Evolutionary conservation across 2,113 vertebrate species (phyloP), one percentile per base, ranked within the genome.

Genomic region (Colistium nudipinnis): DNA sequence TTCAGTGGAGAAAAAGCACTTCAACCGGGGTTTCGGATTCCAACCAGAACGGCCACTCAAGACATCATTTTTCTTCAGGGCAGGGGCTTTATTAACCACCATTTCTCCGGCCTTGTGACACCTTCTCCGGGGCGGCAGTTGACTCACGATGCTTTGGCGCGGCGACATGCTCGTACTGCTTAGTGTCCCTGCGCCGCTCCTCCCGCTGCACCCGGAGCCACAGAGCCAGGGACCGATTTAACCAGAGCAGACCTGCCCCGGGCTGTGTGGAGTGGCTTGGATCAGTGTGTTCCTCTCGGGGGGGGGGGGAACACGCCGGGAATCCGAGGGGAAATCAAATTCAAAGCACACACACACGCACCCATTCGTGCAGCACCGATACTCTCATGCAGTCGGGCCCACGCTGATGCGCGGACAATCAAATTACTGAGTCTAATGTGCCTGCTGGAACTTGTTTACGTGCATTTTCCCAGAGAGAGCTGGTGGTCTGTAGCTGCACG

Each of bases 81-180:
- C 6, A 45, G 41, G 17, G 20, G 36, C 17, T 61, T 45, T 20
- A 55, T 65, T 4, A 22, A 65, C 73, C 44, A 52, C 4, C 55
- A 28, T 71, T 27, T 27, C 68, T 62, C 51, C 17, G n/a, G 28
- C 25, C 28, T n/a, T 14, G 19, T 63, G 57, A n/a, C 55, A 59
- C 48, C 36, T 64, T 22, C 45, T 69, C 39, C n/a, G 36, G n/a
- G 39, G 35, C 74, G 78, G 69, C 19, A n/a, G 68, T 64, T 73
- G 74, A 74, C 62, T 69, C 41, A 24, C 57, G 71, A 83, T 55
- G 64, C 38, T 73, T 81, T 57, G 75, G 57, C 54, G 61, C 45
- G 76, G 80, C n/a, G 19, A 66, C 59, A 74, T 68, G 74, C 77
- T 77, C 38, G 74, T 53, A 70, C 68, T 56, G 62, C 73, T 80